Percentiles rank a stretch among this genome's conserved stretches.
These are phyloP conservation scores for Lutraria lutraria DNA, from an alignment of 2,888 invertebrate genomes.

Conservation along the genomic window DNA sequence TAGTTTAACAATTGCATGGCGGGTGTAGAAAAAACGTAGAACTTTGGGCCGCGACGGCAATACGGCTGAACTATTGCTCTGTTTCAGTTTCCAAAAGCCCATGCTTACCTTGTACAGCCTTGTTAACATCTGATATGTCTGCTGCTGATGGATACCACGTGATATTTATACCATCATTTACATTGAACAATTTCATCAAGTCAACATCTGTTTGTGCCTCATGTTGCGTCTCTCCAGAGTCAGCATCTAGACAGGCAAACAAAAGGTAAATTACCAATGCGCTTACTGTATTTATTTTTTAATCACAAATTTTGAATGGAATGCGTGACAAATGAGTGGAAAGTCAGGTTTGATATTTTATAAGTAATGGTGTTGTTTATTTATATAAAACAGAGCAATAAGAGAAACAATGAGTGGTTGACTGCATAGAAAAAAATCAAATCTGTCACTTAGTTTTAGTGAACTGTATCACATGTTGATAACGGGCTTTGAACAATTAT, in stretches of 20 bases:
- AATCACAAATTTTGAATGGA: not conserved
- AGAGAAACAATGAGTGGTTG: no score
- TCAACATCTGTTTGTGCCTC: not conserved
- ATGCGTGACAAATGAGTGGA: not conserved
- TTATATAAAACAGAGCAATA: not conserved
- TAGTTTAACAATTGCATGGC: no score
- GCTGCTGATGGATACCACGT: constrained; percentile 35
- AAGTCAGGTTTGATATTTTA: not conserved
- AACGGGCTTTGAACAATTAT: no score
- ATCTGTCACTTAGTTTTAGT: no score
- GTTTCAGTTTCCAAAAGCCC: no score
- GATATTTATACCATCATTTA: constrained; percentile 32
- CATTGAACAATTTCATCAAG: constrained; percentile 1
- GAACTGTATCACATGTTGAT: no score
- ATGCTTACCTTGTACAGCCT: constrained; percentile 26
- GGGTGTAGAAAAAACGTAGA: no score
- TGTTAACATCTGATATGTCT: not conserved
- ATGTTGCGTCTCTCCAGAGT: not conserved
- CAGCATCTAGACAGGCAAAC: not conserved
- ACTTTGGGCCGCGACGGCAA: no score
- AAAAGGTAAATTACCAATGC: not conserved
- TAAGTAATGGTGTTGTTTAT: not conserved
- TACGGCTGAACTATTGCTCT: no score
- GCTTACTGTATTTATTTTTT: not conserved
- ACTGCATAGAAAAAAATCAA: no score